These are phyloP conservation scores for Terebella lapidaria DNA, from an alignment of 2,888 invertebrate genomes.

Conservation along the genomic window DNA sequence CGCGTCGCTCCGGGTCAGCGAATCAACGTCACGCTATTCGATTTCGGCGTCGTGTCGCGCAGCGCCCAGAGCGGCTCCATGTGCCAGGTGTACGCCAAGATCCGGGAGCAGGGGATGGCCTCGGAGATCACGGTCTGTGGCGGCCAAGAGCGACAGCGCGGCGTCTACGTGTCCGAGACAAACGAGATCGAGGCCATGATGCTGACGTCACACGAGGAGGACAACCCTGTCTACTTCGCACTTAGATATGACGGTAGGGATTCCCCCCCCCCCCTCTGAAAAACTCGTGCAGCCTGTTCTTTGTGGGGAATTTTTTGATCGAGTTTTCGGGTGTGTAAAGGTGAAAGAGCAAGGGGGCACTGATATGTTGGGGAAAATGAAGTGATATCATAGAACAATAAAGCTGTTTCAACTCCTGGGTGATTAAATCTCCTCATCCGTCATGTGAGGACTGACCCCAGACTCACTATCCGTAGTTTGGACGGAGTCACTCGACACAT, in stretches of 20 bases:
- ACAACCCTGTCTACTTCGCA: slow-evolving; percentile 14
- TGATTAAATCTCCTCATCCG: no score
- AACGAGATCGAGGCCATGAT: slow-evolving; percentile 13
- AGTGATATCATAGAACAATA: no score
- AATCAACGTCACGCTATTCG: slow-evolving; percentile 24
- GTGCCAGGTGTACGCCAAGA: slow-evolving; percentile 16
- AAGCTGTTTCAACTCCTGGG: no score
- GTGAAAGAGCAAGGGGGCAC: no score
- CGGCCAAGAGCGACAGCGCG: slow-evolving; percentile 10
- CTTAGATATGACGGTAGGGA: slow-evolving; percentile 22
- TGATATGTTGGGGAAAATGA: no score
- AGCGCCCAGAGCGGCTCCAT: slow-evolving; percentile 8
- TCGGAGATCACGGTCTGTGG: slow-evolving; percentile 18
- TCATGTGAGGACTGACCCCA: no score
- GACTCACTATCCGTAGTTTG: no score
- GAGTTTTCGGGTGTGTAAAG: no score
- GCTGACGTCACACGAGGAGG: slow-evolving; percentile 2
- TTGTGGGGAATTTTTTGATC: no score
- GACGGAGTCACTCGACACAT: no score
- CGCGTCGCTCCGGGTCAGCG: slow-evolving; percentile 16
- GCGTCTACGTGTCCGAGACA: slow-evolving; percentile 19
- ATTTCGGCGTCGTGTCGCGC: slow-evolving; percentile 21
- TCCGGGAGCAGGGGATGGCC: slow-evolving; percentile 12
- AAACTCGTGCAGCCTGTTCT: no score
- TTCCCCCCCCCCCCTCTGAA: no score